phyloP scores from a whole-genome alignment of 2,797 vertebrate genomes.

The Sebastolobus altivelis region DNA sequence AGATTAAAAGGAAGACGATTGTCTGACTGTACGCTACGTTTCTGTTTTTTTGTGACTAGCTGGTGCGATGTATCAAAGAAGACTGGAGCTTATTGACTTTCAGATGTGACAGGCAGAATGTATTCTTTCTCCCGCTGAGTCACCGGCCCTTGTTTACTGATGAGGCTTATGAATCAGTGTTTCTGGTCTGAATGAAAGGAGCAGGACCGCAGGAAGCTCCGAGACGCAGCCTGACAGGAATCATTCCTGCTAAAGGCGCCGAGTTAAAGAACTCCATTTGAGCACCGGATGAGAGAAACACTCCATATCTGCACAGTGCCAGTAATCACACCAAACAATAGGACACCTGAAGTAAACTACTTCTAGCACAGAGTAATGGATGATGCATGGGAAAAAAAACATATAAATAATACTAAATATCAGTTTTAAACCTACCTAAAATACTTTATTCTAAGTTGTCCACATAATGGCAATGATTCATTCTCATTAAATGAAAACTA shows the following conservation, averaged over 20 bases:
- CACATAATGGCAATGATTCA: neutral
- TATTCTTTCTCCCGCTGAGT: constrained; percentile 72
- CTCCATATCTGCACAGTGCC: neutral
- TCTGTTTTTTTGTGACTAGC: constrained; percentile 17
- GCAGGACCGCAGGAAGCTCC: constrained; percentile 49
- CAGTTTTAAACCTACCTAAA: no score
- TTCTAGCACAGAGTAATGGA: neutral
- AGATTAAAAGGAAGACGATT: constrained; percentile 40
- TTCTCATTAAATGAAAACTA: neutral
- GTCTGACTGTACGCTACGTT: constrained; percentile 45
- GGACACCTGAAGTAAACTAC: neutral
- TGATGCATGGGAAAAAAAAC: neutral
- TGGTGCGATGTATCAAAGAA: constrained; percentile 61
- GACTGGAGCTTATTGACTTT: constrained; percentile 77
- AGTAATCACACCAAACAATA: constrained; percentile 12
- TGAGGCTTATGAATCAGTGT: constrained; percentile 78
- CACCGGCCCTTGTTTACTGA: constrained; percentile 77
- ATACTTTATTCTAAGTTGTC: neutral
- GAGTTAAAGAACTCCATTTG: constrained; percentile 25
- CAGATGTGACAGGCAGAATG: constrained; percentile 72
- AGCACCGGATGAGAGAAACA: constrained; percentile 18
- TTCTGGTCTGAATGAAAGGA: constrained; percentile 54
- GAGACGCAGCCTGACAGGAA: constrained; percentile 55
- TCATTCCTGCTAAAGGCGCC: constrained; percentile 24
- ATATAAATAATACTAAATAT: no score